Base-by-base conservation (phyloP, 2,113 vertebrate species). In the Spea bombifrons region DNA sequence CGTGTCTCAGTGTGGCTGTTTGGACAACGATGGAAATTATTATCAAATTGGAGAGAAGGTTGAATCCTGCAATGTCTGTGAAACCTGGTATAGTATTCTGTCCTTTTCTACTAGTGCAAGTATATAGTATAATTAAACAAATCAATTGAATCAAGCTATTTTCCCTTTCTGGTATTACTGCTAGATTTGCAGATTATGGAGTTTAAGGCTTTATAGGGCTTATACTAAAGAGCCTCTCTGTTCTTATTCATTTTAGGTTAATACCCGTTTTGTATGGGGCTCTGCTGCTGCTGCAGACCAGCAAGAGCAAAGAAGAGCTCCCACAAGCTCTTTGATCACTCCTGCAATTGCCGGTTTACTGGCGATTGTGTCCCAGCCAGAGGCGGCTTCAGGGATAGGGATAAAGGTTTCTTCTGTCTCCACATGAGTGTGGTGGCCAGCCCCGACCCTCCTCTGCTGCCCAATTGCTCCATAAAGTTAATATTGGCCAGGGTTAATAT, bases 1-100 rank as follows among this genome's bases (percentile, higher is more conserved):
- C 2, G 94, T 95, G 68, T 89, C 88, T 30, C 85, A 88, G 69
- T 94, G 92, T 5, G 90, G 91, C 75, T 94, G 92, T 81, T 91
- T 92, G 0, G 86, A 88, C 4, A n/a, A 63, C 3, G 69, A 86
- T 0, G 88, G 85, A 3, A 83, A 72, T 55, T 90, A 92, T 81
- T 86, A 93, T 0, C 85, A 88, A 9, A 76, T 90, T 5, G 89
- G 88, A 10, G 76, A 85, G 0, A 86, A 75, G 55, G 90, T 95
- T 49, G 85, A 90, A 46, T 84, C 86, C 3, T 68, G 83, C 0
- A 85, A 92, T 81, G 93, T 93, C 85, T 98, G 95, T 76, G 70
- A 85, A 0, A 74, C 78, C 84, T 97, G 96, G 96, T 97, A 90
- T 78, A 88, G 73, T 55, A 13, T 45, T 66, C 15, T 49, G 8